phyloP scores from a whole-genome alignment of 2,113 vertebrate genomes.

The Malurus elegans region DNA sequence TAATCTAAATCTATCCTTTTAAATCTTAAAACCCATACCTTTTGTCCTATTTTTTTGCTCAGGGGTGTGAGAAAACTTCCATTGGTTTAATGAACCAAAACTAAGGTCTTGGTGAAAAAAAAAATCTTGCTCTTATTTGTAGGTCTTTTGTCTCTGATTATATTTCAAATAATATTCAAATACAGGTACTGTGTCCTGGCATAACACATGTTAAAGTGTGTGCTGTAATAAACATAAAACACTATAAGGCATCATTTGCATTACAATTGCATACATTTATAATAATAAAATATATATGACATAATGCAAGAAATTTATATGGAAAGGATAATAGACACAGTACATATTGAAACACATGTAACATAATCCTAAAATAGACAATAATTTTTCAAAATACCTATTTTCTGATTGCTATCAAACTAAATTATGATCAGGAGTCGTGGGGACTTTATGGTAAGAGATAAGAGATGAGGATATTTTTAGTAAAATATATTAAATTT shows the following conservation, averaged over 20 bases:
- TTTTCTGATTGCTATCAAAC: background rate
- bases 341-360: background rate
- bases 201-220: background rate
- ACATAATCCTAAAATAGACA: background rate
- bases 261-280: background rate
- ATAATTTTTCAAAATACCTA: background rate
- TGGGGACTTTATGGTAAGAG: background rate
- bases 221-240: background rate
- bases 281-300: background rate
- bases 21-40: background rate
- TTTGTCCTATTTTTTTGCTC: background rate
- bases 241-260: background rate
- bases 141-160: background rate
- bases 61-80: background rate
- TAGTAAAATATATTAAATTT: background rate
- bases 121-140: background rate
- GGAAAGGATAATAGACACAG: background rate
- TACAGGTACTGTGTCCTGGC: fast-evolving
- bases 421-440: background rate
- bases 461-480: background rate
- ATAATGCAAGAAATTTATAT: background rate
- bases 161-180: background rate
- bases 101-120: background rate
- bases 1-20: background rate
- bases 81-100: background rate